Percentiles rank a stretch among this genome's conserved stretches.
Conservation (phyloP, 2,797 vertebrate species). For the Leuciscus waleckii region DNA sequence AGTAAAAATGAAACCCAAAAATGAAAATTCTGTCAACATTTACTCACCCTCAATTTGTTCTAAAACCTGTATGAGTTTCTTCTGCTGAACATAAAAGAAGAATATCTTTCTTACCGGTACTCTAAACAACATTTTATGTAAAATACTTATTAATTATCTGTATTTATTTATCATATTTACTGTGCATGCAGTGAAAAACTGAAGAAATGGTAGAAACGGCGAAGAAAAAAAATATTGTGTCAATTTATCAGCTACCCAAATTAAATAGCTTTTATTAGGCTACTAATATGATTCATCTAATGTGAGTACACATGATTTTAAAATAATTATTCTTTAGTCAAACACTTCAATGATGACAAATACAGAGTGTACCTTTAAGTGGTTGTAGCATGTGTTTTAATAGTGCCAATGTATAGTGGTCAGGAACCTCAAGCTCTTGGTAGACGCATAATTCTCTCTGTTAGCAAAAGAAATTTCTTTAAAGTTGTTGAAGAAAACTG, state of each 20-base stretch:
- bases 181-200: not conserved
- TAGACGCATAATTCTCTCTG: not conserved
- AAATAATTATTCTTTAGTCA: not conserved
- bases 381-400: not conserved
- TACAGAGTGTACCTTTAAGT: not conserved
- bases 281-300: not conserved
- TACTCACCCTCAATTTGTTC: not conserved
- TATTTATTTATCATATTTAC: not conserved
- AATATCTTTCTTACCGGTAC: too few species aligned
- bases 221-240: not conserved
- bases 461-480: not conserved
- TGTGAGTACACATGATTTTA: not conserved
- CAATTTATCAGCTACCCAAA: not conserved
- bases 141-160: too few species aligned
- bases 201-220: not conserved
- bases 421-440: not conserved
- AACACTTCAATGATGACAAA: not conserved
- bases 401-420: not conserved
- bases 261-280: not conserved
- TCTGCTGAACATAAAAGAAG: not conserved
- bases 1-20: too few species aligned
- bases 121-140: too few species aligned
- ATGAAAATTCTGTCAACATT: not conserved
- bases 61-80: not conserved
- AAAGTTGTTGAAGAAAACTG: slow-evolving; percentile 1